Conservation (phyloP, 1,140 invertebrate genomes). For the Tyrophagus putrescentiae region DNA sequence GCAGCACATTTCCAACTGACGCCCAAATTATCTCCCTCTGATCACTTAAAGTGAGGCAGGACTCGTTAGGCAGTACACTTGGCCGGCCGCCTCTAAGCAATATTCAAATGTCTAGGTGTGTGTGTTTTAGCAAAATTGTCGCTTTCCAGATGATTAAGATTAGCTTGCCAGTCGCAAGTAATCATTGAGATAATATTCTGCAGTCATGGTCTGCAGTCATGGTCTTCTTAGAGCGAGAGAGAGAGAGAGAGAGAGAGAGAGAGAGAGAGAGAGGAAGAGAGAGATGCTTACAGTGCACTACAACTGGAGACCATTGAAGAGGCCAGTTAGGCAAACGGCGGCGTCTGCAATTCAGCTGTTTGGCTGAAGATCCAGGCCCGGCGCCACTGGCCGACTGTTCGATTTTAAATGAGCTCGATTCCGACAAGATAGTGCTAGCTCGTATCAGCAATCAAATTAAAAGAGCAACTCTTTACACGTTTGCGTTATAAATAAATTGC, state of each 20-base stretch:
- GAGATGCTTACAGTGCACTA: too few relatives aligned
- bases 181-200: slow-evolving; percentile 4
- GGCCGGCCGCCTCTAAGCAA: not conserved
- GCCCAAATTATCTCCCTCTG: slow-evolving; percentile 8
- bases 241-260: too few relatives aligned
- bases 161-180: not conserved
- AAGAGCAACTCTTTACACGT: slow-evolving; percentile 14
- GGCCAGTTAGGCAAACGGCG: too few relatives aligned
- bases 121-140: slow-evolving; percentile 4
- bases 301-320: too few relatives aligned
- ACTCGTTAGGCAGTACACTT: not conserved
- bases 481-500: slow-evolving; percentile 4
- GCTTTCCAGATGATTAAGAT: slow-evolving; percentile 16
- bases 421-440: not conserved
- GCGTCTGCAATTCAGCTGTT: too few relatives aligned
- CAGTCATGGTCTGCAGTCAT: too few relatives aligned
- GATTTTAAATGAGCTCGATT: too few relatives aligned
- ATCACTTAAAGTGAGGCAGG: slow-evolving; percentile 10
- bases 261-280: too few relatives aligned
- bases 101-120: slow-evolving; percentile 5
- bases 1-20: not conserved
- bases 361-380: too few relatives aligned
- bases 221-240: too few relatives aligned
- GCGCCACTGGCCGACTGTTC: too few relatives aligned
- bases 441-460: slow-evolving; percentile 7